Base-by-base conservation (phyloP, 37 sponge, comb jelly and placozoan species). In the Mnemiopsis leidyi region DNA sequence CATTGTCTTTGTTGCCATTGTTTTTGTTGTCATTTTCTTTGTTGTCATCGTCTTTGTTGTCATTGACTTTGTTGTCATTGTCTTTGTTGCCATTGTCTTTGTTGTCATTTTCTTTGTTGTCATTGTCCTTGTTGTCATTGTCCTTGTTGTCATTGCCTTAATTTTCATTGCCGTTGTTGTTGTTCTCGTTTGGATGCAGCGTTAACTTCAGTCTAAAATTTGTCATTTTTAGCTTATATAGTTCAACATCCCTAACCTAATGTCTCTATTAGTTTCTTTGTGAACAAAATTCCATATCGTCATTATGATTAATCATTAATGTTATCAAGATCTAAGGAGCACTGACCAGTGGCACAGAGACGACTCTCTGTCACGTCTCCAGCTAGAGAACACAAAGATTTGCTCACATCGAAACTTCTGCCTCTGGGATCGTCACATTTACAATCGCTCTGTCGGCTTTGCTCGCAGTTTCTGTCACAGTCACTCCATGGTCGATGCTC, bases 401-500 rank as follows among this genome's bases (percentile, higher is more conserved):
- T 20, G 18, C 82, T 31, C 38, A 79, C 36, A 21, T 31, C 82
- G 38, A 79, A 79, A 2, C 28, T 18, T 2, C 37, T 2, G 3
- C 26, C 82, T 21, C 82, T 28, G n/a, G n/a, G n/a, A 38, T 79
- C 82, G 36, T 79, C 82, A 23, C 82, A 79, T 38, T 18, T 79
- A 38, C 82, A 79, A 21, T 31, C 21, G 3, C 82, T 38, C 5
- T 26, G 16, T 2, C 82, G 3, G 5, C 26, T 23, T 23, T 79
- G 82, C 37, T 36, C 36, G 82, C 82, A 79, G 37, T 5, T 26
- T 23, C 36, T 26, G 26, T 79, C 82, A 79, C 82, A 79, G 20
- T 79, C 82, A 18, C 28, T 33, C 82, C 82, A 79, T 38, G 36
- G 16, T 13, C 37, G 16, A 5, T 23, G 36, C 32, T 31, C 82